Percentiles rank a stretch among this genome's conserved stretches.
These are phyloP conservation scores for Premnoplex brunnescens DNA, from an alignment of 2,797 vertebrate genomes.

Conservation along the genomic window DNA sequence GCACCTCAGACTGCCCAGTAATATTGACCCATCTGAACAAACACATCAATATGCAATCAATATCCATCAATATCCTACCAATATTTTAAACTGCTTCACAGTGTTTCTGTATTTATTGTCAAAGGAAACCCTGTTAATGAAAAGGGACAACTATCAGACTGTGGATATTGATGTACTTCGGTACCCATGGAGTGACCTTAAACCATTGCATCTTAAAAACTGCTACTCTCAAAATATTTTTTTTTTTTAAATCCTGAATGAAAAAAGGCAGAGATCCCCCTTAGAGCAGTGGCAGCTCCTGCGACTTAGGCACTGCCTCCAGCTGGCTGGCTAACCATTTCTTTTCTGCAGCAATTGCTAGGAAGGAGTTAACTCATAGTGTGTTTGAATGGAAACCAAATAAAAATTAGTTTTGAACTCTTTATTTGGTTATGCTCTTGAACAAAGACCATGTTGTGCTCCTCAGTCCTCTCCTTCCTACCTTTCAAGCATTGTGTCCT, in stretches of 20 bases:
- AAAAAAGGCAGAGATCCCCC: neutral
- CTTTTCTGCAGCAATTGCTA: neutral
- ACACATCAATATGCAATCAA: neutral
- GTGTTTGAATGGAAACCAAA: neutral
- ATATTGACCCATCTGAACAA: neutral
- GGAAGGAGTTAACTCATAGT: neutral
- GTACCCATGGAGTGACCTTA: neutral
- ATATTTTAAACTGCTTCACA: neutral
- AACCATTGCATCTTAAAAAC: neutral
- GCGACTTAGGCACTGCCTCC: neutral
- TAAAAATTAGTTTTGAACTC: neutral
- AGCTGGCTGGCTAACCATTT: neutral
- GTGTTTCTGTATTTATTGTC: neutral
- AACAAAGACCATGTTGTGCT: neutral
- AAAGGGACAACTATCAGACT: neutral
- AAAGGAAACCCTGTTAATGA: neutral
- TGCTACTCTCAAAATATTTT: neutral
- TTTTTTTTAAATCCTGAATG: neutral
- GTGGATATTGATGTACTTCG: neutral
- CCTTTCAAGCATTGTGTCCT: neutral
- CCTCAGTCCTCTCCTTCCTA: neutral
- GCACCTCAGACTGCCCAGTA: neutral
- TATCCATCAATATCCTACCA: neutral
- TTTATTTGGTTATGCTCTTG: neutral
- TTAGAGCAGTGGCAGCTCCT: neutral